Evolutionary conservation across 1,140 invertebrate genomes (phyloP).

Genomic region (Orchestia grillus): DNA sequence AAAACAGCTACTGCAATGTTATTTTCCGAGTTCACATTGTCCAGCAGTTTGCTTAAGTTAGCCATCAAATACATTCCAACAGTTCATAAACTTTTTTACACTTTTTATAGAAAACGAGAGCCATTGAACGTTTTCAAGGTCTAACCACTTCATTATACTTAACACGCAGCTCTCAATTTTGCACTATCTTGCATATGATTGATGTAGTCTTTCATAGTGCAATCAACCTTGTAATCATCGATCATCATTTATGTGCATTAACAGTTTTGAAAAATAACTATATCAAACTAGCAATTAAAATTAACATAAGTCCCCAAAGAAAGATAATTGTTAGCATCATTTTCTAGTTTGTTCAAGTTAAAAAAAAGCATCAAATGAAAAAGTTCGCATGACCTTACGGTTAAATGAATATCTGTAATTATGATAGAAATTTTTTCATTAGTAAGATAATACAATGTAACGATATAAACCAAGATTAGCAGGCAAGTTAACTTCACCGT

Average conservation of each 20-base stretch:
- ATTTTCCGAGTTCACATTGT: conserved; percentile 61
- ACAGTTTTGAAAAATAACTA: neutral
- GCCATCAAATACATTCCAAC: conserved; percentile 58
- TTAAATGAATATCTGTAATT: too few relatives aligned
- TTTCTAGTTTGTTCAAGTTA: neutral
- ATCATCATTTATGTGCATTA: neutral
- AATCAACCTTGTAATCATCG: neutral
- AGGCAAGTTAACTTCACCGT: too few relatives aligned
- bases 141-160: conserved; percentile 55
- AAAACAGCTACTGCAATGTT: conserved; percentile 60
- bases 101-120: conserved; percentile 32
- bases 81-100: conserved; percentile 13
- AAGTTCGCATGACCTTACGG: neutral
- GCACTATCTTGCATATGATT: neutral
- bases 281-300: neutral
- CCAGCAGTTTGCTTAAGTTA: conserved; percentile 59
- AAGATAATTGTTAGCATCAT: neutral
- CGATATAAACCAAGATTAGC: too few relatives aligned
- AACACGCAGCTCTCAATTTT: neutral
- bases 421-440: too few relatives aligned
- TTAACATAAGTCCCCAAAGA: too few relatives aligned
- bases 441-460: too few relatives aligned
- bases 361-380: neutral
- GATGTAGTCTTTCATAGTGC: neutral
- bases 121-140: conserved; percentile 22